Evolutionary conservation across 2,888 invertebrate genomes (phyloP).

Genomic region (Entomobrya multifasciata): DNA sequence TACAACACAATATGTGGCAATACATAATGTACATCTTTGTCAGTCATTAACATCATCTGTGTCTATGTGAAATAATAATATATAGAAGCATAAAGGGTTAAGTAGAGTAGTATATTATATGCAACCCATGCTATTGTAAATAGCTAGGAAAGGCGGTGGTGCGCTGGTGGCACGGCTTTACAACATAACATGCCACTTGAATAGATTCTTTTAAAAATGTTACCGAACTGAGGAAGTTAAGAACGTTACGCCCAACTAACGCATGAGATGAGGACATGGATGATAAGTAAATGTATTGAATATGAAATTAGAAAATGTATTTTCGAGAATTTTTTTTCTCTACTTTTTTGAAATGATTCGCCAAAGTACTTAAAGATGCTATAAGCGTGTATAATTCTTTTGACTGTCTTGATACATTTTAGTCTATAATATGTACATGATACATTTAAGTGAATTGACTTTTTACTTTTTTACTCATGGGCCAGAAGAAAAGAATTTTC

Average conservation of each 20-base stretch:
- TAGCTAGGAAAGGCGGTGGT: conserved; percentile 2
- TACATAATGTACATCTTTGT: conserved; percentile 39
- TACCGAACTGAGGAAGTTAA: conserved; percentile 55
- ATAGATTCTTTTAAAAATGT: conserved; percentile 59
- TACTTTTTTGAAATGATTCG: not conserved
- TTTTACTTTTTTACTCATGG: not conserved
- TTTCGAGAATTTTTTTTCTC: conserved; percentile 1
- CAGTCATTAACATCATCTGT: conserved; percentile 43
- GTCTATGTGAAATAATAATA: not conserved
- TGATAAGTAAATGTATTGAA: conserved; percentile 14
- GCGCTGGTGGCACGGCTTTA: conserved; percentile 7
- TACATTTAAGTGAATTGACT: not conserved
- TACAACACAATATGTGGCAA: conserved; percentile 35
- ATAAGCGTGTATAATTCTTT: not conserved
- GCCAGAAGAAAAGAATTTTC: conserved; percentile 19
- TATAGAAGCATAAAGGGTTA: not conserved
- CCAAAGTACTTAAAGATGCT: not conserved
- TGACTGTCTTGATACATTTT: not conserved
- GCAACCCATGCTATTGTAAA: not conserved
- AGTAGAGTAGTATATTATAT: too few species aligned
- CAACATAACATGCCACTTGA: conserved; percentile 1
- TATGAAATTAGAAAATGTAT: conserved; percentile 45
- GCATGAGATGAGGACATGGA: conserved; percentile 50
- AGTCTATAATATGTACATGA: not conserved
- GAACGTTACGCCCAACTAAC: conserved; percentile 76